These are phyloP conservation scores for Ceyx erithaca DNA, from an alignment of 2,797 vertebrate species.

Conservation along the genomic window DNA sequence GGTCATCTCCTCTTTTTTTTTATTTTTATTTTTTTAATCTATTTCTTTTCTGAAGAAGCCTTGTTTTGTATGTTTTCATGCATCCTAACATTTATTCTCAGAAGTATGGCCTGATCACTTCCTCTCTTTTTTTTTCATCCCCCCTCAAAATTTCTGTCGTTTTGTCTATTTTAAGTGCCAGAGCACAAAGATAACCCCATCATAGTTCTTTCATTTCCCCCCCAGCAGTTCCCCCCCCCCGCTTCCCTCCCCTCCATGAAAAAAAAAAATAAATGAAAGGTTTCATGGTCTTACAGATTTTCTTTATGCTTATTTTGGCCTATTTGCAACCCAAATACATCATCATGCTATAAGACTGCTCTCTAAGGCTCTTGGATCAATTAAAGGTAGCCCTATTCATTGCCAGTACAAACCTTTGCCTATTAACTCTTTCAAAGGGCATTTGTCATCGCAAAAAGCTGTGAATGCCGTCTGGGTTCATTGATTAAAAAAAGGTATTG, in stretches of 20 bases:
- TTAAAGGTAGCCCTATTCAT: slow-evolving; percentile 69
- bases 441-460: slow-evolving; percentile 54
- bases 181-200: slow-evolving; percentile 33
- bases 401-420: slow-evolving; percentile 67
- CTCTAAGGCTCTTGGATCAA: slow-evolving; percentile 67
- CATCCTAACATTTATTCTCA: slow-evolving; percentile 24
- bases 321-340: slow-evolving; percentile 65
- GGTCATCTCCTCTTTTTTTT: slow-evolving; percentile 40
- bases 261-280: slow-evolving; percentile 58
- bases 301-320: slow-evolving; percentile 74
- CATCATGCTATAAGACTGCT: slow-evolving; percentile 13
- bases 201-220: slow-evolving; percentile 10
- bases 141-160: slow-evolving; percentile 13
- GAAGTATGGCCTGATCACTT: slow-evolving; percentile 42
- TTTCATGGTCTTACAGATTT: slow-evolving; percentile 61
- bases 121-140: background rate
- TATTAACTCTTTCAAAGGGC: slow-evolving; percentile 71
- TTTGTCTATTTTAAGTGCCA: slow-evolving; percentile 51
- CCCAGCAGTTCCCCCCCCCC: background rate
- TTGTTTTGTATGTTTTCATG: slow-evolving; percentile 52
- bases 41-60: slow-evolving; percentile 33
- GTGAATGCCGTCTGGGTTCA: slow-evolving; percentile 56
- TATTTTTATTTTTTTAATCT: background rate
- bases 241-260: background rate
- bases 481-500: slow-evolving; percentile 61